phyloP scores from a whole-genome alignment of 2,888 invertebrate genomes.

The Tetramorium bicarinatum region DNA sequence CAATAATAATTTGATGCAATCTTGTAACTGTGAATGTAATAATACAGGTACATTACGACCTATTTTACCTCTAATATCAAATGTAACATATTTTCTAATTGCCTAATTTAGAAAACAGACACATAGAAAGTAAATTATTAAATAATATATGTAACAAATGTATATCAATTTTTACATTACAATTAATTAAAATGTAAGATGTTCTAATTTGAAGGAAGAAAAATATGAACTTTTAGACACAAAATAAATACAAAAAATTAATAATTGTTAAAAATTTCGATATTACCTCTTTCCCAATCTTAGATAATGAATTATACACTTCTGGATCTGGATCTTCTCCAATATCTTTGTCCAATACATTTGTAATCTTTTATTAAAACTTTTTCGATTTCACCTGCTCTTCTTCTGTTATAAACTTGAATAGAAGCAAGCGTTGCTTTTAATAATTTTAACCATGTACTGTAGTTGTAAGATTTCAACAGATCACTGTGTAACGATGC shows the following conservation, averaged over 20 bases:
- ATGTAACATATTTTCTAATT: slow-evolving; percentile 39
- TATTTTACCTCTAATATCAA: slow-evolving; percentile 55
- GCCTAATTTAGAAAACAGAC: background rate
- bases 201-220: background rate
- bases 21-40: slow-evolving; percentile 17
- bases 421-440: background rate
- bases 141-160: background rate
- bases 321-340: background rate
- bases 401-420: background rate
- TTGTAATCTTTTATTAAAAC: background rate
- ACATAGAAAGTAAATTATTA: background rate
- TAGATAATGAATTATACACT: background rate
- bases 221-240: background rate
- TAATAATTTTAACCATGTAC: background rate
- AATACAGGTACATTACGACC: slow-evolving; percentile 58
- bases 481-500: too few species aligned
- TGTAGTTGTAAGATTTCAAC: background rate
- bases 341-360: background rate
- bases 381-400: background rate
- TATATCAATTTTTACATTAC: slow-evolving; percentile 19
- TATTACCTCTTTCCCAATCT: slow-evolving; percentile 4
- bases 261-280: background rate
- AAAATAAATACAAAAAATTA: slow-evolving; percentile 1
- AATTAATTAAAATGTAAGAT: background rate
- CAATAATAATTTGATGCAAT: slow-evolving; percentile 24